Percentiles rank a stretch among this genome's conserved stretches.
These are phyloP conservation scores for Parauchenoglanis punctatus DNA, from an alignment of 2,797 vertebrate species.

Conservation along the genomic window DNA sequence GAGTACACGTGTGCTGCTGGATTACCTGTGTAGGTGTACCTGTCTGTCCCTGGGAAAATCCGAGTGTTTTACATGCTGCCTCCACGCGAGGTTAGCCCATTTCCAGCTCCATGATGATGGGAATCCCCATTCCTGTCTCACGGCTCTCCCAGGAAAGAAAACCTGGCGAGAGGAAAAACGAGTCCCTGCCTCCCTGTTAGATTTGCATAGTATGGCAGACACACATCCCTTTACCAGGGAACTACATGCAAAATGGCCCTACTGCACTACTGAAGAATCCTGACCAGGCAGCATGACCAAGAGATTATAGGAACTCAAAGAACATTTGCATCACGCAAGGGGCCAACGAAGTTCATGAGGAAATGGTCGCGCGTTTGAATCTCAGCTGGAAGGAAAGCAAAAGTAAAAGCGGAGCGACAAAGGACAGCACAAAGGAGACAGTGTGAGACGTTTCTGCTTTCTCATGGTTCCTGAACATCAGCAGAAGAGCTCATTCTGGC, in stretches of 20 bases:
- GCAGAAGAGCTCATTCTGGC: conserved; percentile 13
- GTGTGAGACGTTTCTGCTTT: conserved; percentile 43
- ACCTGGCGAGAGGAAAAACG: conserved; percentile 58
- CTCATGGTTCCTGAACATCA: conserved; percentile 41
- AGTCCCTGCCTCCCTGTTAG: conserved; percentile 10
- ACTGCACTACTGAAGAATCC: conserved; percentile 36
- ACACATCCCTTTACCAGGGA: conserved; percentile 53
- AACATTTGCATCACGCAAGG: conserved; percentile 48
- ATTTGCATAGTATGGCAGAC: conserved; percentile 55
- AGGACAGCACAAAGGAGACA: conserved; percentile 17
- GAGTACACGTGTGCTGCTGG: conserved; percentile 26
- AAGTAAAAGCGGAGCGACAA: conserved; percentile 25
- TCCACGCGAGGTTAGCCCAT: conserved; percentile 48
- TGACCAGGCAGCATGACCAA: conserved; percentile 21
- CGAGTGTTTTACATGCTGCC: conserved; percentile 71
- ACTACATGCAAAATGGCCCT: conserved; percentile 68
- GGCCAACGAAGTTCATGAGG: conserved; percentile 52
- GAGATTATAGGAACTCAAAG: conserved; percentile 28
- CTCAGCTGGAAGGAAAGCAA: conserved; percentile 38
- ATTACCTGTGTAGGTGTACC: conserved; percentile 41
- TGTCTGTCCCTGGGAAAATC: conserved; percentile 67
- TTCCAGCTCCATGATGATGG: conserved; percentile 31
- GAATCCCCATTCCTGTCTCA: conserved; percentile 62
- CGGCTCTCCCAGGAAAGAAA: conserved; percentile 54
- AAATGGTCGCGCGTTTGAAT: conserved; percentile 11